Conservation (phyloP, 2,113 vertebrate genomes). For the Turdus rufiventris region DNA sequence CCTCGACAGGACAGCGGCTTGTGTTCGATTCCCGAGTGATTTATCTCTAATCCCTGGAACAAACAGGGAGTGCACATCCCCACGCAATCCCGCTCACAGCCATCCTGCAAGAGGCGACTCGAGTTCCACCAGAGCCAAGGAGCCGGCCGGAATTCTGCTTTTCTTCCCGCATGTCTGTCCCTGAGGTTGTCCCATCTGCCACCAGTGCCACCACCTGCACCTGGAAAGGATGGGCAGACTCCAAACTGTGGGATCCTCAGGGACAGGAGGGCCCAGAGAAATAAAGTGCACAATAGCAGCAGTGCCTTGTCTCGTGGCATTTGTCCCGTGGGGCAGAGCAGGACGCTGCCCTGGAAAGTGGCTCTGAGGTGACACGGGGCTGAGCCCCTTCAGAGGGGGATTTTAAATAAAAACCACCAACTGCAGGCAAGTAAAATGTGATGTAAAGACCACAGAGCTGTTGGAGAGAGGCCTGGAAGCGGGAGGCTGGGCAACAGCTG, state of each 20-base stretch:
- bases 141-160: background rate
- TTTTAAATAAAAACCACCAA: rapidly evolving
- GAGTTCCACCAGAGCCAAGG: rapidly evolving
- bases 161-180: background rate
- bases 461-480: background rate
- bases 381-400: rapidly evolving
- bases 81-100: background rate
- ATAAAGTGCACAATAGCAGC: conserved; percentile 51
- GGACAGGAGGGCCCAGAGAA: background rate
- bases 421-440: rapidly evolving
- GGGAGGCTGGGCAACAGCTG: rapidly evolving
- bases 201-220: background rate
- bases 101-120: background rate
- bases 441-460: rapidly evolving
- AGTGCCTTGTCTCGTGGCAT: background rate
- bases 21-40: rapidly evolving
- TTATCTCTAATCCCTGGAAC: rapidly evolving
- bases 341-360: rapidly evolving
- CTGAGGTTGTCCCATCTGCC: background rate
- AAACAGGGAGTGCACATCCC: background rate
- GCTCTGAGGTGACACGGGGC: rapidly evolving
- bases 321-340: background rate
- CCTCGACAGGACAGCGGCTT: rapidly evolving
- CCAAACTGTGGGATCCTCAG: background rate
- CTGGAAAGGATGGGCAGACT: background rate